These are phyloP conservation scores for Eledona agricola DNA, from an alignment of 2,888 invertebrate genomes.

Conservation along the genomic window DNA sequence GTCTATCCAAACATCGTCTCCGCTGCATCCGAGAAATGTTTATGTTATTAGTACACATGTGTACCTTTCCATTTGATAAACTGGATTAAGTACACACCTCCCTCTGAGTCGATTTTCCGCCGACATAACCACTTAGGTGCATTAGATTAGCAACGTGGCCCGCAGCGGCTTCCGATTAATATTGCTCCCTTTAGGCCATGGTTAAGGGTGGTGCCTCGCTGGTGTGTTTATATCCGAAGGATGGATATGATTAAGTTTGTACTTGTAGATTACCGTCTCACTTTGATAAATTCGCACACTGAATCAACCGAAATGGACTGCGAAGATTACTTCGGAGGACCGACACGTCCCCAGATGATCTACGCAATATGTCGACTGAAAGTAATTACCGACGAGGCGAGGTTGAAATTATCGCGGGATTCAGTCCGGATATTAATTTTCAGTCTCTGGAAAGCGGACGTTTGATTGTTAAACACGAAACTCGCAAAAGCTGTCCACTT, in stretches of 20 bases:
- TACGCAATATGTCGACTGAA: slow-evolving; percentile 24
- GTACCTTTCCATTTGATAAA: slow-evolving; percentile 44
- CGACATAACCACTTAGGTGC: slow-evolving; percentile 45
- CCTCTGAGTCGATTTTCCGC: slow-evolving; percentile 39
- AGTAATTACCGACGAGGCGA: slow-evolving; percentile 26
- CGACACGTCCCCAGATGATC: slow-evolving; percentile 27
- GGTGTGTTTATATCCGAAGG: slow-evolving; percentile 32
- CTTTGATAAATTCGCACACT: slow-evolving; percentile 31
- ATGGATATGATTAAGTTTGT: slow-evolving; percentile 32
- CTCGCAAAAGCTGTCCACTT: too few species aligned
- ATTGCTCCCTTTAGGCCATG: slow-evolving; percentile 47
- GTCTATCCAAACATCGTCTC: slow-evolving; percentile 17
- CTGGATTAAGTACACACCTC: slow-evolving; percentile 42
- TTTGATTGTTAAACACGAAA: too few species aligned
- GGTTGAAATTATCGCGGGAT: slow-evolving; percentile 16
- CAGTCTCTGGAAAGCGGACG: too few species aligned
- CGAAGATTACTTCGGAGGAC: slow-evolving; percentile 7
- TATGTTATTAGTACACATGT: slow-evolving; percentile 37
- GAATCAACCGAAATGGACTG: slow-evolving; percentile 32
- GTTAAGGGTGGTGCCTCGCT: slow-evolving; percentile 34
- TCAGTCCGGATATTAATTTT: slow-evolving; percentile 23
- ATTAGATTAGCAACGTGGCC: slow-evolving; percentile 48
- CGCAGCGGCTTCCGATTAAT: slow-evolving; percentile 50
- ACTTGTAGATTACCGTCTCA: slow-evolving; percentile 6
- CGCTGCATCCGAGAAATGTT: slow-evolving; percentile 20